phyloP scores from a whole-genome alignment of 1,140 invertebrate genomes.

The Venustaconcha ellipsiformis region DNA sequence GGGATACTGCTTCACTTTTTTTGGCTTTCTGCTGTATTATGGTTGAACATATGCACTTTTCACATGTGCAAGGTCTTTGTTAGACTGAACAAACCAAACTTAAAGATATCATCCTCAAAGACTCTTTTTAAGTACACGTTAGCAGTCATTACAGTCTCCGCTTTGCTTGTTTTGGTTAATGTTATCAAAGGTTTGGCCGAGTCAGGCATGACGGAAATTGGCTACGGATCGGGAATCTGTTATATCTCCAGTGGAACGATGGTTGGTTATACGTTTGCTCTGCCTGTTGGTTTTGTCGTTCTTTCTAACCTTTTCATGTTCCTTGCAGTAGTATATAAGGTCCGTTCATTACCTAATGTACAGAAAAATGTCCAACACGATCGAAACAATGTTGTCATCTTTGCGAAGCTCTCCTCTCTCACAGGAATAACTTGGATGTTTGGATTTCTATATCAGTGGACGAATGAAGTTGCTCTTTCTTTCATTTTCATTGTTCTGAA shows the following conservation, averaged over 20 bases:
- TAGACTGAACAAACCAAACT: background rate
- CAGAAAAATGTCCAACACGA: background rate
- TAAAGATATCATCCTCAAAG: too few relatives aligned
- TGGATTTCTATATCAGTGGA: slow-evolving; percentile 17
- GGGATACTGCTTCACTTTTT: slow-evolving; percentile 90
- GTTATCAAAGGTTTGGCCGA: slow-evolving; percentile 20
- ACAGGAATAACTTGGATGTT: slow-evolving; percentile 26
- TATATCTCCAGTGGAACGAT: slow-evolving; percentile 3
- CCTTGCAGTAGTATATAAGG: background rate
- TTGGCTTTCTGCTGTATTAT: slow-evolving; percentile 92
- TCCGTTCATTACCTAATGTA: background rate
- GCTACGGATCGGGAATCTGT: slow-evolving; percentile 12
- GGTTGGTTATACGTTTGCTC: slow-evolving; percentile 6
- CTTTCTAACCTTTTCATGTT: slow-evolving; percentile 12
- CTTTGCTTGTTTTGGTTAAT: background rate
- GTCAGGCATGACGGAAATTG: background rate
- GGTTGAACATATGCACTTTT: slow-evolving; percentile 92
- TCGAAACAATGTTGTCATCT: slow-evolving; percentile 10
- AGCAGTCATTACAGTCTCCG: too few relatives aligned
- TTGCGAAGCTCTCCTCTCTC: slow-evolving; percentile 20
- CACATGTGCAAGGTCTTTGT: slow-evolving; percentile 71
- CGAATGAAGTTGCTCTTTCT: background rate
- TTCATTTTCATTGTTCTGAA: slow-evolving; percentile 18
- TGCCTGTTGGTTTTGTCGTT: slow-evolving; percentile 13
- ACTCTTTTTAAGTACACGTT: too few relatives aligned